Evolutionary conservation across 2,113 vertebrate genomes (phyloP), one percentile per base, ranked within the genome.

Genomic region (Perca fluviatilis): DNA sequence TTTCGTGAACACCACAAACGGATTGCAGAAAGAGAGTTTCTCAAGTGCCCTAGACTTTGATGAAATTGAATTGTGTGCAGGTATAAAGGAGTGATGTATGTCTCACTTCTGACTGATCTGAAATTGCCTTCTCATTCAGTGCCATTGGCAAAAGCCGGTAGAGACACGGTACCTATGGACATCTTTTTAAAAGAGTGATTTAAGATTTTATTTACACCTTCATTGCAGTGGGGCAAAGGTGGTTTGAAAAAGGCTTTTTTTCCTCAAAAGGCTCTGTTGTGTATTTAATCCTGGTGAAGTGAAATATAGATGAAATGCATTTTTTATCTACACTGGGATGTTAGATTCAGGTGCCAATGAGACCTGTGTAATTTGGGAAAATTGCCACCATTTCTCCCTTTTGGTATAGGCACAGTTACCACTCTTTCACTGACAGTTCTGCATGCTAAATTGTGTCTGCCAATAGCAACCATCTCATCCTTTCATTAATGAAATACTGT

Each of bases 81-180:
- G 21, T 71, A 56, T 27, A 71, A 62, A 79, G 5, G 47, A 77
- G 58, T 46, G 54, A 77, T 71, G 27, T 27, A 49, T 51, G 25
- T 67, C 63, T 76, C n/a, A 56, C 16, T 77, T 88, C 60, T 76
- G 78, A 86, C 67, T 86, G 86, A 87, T 76, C 25, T 81, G 51
- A 78, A 75, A 79, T 85, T 75, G 76, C 82, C 61, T 70, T 54
- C 68, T 57, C 51, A 83, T 51, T 74, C 70, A 4, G 47, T 40
- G 62, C 58, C 16, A 0, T 77, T 2, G 21, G 33, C 77, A 62
- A 77, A 77, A 51, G 64, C 54, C 72, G 21, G 23, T 23, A 68
- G 9, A 30, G 40, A 74, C 64, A 69, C 2, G 27, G 27, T 27
- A 27, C 47, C 65, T 66, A 15, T 70, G 56, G 82, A 23, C 54